These are phyloP conservation scores for Sardinella longiceps DNA, from an alignment of 2,797 vertebrate species.

Conservation along the genomic window DNA sequence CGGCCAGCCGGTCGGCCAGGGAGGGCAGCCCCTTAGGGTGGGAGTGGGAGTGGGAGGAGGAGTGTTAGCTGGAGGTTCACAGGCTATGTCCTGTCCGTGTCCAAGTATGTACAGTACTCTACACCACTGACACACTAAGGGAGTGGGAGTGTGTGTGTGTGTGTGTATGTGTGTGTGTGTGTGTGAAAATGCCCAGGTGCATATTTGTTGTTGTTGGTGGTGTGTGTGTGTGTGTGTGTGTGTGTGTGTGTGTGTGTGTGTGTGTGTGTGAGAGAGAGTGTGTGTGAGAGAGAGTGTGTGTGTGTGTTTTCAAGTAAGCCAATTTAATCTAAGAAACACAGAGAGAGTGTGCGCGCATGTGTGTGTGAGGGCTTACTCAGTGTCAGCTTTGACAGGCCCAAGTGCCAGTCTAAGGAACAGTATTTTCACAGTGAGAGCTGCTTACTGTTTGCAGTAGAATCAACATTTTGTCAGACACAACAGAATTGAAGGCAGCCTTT, in stretches of 20 bases:
- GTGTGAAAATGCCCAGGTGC: slow-evolving; percentile 23
- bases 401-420: slow-evolving; percentile 71
- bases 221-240: neutral
- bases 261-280: neutral
- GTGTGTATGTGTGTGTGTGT: neutral
- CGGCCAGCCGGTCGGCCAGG: too few species aligned
- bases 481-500: slow-evolving; percentile 5
- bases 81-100: neutral
- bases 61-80: neutral
- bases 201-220: too few species aligned
- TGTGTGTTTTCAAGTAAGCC: neutral
- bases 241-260: neutral
- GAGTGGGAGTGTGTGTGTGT: neutral
- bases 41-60: neutral
- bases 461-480: slow-evolving; percentile 76
- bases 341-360: neutral
- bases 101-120: neutral
- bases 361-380: slow-evolving; percentile 56
- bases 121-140: neutral
- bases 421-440: slow-evolving; percentile 73
- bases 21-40: neutral
- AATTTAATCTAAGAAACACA: neutral
- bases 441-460: slow-evolving; percentile 72
- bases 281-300: neutral
- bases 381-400: slow-evolving; percentile 66